These are phyloP conservation scores for Danionella cerebrum DNA, from an alignment of 2,113 vertebrate species.

Conservation along the genomic window DNA sequence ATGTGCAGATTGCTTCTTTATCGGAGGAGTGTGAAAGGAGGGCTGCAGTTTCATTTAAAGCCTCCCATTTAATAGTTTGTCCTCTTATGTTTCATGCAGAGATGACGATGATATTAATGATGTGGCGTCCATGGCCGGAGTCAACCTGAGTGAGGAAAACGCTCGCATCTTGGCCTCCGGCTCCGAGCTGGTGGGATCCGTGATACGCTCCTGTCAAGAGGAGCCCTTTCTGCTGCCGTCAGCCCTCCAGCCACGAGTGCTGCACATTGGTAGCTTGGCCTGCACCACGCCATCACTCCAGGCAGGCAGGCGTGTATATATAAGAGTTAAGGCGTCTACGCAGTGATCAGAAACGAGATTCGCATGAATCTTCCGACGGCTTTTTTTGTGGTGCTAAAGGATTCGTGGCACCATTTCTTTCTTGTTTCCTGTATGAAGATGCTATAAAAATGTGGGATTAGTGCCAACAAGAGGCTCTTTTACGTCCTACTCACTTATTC, in stretches of 20 bases:
- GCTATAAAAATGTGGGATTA: too few species aligned
- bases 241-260: conserved; percentile 65
- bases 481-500: too few species aligned
- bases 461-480: too few species aligned
- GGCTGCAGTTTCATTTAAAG: neutral
- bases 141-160: conserved; percentile 83
- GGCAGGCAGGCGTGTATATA: too few species aligned
- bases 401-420: too few species aligned
- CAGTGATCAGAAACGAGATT: too few species aligned
- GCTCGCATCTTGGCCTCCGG: conserved; percentile 70
- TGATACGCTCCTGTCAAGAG: conserved; percentile 79
- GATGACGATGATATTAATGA: conserved; percentile 94
- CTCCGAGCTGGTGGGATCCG: conserved; percentile 69
- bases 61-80: too few species aligned
- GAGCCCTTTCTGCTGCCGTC: conserved; percentile 75
- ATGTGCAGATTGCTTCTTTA: neutral
- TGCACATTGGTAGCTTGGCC: conserved; percentile 68
- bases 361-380: too few species aligned
- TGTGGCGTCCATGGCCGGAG: conserved; percentile 90
- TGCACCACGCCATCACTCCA: neutral
- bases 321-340: too few species aligned
- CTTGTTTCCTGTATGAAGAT: too few species aligned
- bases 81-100: conserved; percentile 48
- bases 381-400: too few species aligned
- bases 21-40: neutral